Evolutionary conservation across 2,113 vertebrate species (phyloP).

Genomic region (Trogon melanurus): DNA sequence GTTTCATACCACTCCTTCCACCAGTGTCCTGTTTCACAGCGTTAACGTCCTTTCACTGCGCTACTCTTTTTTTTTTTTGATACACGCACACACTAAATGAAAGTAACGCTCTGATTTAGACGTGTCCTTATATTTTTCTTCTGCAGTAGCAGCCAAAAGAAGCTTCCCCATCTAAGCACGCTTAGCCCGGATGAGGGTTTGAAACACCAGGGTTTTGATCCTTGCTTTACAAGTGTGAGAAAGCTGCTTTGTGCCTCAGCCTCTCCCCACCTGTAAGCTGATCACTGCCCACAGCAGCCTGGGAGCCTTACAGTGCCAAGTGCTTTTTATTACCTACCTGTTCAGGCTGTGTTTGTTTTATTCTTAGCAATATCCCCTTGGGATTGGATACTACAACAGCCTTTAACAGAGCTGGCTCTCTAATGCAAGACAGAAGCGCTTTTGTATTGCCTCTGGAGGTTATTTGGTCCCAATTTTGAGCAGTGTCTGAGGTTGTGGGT

Average conservation of each 20-base stretch:
- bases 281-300: background rate
- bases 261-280: background rate
- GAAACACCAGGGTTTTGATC: background rate
- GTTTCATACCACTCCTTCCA: background rate
- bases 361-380: background rate
- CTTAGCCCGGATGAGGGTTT: background rate
- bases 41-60: background rate
- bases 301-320: background rate
- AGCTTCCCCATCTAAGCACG: background rate
- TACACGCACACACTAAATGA: no score
- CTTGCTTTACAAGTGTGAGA: background rate
- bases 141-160: background rate
- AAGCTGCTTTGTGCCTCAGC: background rate
- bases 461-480: background rate
- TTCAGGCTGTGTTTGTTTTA: background rate
- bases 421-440: background rate
- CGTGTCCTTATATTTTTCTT: background rate
- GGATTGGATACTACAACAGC: background rate
- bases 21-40: background rate
- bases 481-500: background rate
- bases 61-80: background rate
- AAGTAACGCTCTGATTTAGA: background rate
- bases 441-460: background rate
- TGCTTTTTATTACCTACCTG: background rate
- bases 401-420: background rate